Evolutionary conservation across 2,797 vertebrate species (phyloP), one percentile per base, ranked within the genome.

Genomic region (Crotalus adamanteus): DNA sequence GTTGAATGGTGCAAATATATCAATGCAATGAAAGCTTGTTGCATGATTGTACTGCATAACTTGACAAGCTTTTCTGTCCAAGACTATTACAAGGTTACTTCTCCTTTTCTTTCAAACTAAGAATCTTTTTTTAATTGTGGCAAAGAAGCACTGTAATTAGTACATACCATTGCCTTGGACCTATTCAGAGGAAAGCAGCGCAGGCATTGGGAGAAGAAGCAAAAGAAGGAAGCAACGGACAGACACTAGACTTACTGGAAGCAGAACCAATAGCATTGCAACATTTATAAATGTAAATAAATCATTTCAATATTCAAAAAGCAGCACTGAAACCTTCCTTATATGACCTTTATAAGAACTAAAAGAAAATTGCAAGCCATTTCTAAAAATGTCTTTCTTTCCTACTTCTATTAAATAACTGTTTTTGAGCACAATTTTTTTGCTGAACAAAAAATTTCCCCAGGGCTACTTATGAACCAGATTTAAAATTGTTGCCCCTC

Each of bases 91-190:
- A 16, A 60, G 16, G 93, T 97, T 96, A 97, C 95, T 97, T 97
- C 97, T 98, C 98, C 97, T 98, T 97, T 97, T 96, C 97, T 98
- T 90, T 94, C 65, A 92, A 91, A 93, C 92, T 92, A 94, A 95
- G 88, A 57, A 31, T 94, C 51, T 87, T 87, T 94, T 93, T 60
- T 90, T 65, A 94, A 91, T 96, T 97, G 96, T 97, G 97, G 97
- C 96, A 97, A 95, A 96, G 88, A 94, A 97, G 98, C 98, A 53
- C 93, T 51, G 98, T 98, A 55, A 97, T 98, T 98, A 98, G 98
- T 99, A 99, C 99, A 95, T 99, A 99, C 99, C 99, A 97, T 98
- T 95, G 98, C 98, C 98, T 97, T 98, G 98, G 98, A 98, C 98
- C 99, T 99, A 99, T 98, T 98, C 98, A 98, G 98, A 98, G 97